A percentile compares a stretch with the other conserved stretches of the same genome.
Evolutionary conservation across 1,140 invertebrate species (phyloP).

Genomic region (Ceratina australensis): DNA sequence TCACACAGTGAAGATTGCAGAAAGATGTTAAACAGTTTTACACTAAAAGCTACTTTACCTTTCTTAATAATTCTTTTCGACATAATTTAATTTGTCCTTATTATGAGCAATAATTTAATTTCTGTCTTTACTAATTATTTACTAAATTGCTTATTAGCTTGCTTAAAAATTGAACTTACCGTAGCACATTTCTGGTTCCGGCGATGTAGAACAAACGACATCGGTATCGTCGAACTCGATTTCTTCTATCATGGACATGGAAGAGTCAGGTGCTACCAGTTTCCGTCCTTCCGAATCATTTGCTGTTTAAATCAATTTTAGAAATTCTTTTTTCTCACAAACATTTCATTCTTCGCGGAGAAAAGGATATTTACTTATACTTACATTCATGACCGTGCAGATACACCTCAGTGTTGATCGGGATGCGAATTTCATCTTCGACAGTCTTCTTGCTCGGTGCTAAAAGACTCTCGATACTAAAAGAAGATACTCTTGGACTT

Average conservation of each 20-base stretch:
- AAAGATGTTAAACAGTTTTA: background rate
- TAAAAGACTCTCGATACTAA: constrained; percentile 74
- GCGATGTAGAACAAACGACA: constrained; percentile 67
- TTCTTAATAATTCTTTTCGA: background rate
- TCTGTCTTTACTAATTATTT: background rate
- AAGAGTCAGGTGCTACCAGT: constrained; percentile 70
- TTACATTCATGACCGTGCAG: constrained; percentile 51
- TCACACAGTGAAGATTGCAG: no score
- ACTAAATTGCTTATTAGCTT: background rate
- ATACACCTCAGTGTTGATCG: constrained; percentile 29
- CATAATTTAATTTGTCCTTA: background rate
- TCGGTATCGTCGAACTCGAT: constrained; percentile 69
- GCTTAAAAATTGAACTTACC: constrained; percentile 57
- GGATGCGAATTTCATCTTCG: constrained; percentile 25
- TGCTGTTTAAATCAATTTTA: constrained; percentile 47
- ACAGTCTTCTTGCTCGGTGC: constrained; percentile 58
- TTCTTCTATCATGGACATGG: constrained; percentile 70
- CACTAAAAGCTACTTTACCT: background rate
- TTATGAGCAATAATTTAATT: background rate
- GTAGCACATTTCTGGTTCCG: constrained; percentile 72
- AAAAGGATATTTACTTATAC: background rate
- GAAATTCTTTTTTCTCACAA: background rate
- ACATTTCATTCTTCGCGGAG: background rate
- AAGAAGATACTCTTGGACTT: constrained; percentile 63
- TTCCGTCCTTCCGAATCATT: constrained; percentile 66